These are phyloP conservation scores for Neogale vison DNA, from an alignment of 2,113 vertebrate genomes.

Conservation along the genomic window DNA sequence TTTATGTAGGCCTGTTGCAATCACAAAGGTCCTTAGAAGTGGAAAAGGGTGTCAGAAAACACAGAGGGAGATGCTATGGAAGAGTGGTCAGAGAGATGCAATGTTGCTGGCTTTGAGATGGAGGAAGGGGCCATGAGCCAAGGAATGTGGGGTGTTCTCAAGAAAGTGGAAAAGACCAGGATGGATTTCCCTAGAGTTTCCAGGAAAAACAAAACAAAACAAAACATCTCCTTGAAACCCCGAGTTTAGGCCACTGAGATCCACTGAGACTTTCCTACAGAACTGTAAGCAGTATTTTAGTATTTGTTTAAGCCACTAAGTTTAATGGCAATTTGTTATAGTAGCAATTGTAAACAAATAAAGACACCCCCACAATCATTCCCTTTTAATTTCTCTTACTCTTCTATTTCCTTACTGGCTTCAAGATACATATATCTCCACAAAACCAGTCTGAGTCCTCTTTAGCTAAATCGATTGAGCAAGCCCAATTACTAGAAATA, in stretches of 20 bases:
- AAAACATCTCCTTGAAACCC: not conserved
- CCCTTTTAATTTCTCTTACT: not conserved
- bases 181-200: not conserved
- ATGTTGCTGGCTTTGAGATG: not conserved
- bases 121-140: not conserved
- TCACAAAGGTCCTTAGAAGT: not conserved
- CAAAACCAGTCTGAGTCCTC: not conserved
- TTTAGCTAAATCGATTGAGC: not conserved
- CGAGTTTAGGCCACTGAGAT: not conserved
- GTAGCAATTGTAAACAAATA: not conserved
- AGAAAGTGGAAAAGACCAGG: not conserved
- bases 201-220: not conserved
- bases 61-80: not conserved
- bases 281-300: not conserved
- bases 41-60: not conserved
- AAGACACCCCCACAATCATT: not conserved
- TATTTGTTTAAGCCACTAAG: not conserved
- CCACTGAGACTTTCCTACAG: not conserved
- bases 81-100: not conserved
- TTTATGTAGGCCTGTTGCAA: not conserved
- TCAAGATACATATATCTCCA: not conserved
- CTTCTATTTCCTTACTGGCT: not conserved
- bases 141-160: not conserved
- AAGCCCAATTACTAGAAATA: not conserved
- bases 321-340: not conserved